Conservation (phyloP, 2,797 vertebrate genomes). For the Cynodonichthys magdalenae region DNA sequence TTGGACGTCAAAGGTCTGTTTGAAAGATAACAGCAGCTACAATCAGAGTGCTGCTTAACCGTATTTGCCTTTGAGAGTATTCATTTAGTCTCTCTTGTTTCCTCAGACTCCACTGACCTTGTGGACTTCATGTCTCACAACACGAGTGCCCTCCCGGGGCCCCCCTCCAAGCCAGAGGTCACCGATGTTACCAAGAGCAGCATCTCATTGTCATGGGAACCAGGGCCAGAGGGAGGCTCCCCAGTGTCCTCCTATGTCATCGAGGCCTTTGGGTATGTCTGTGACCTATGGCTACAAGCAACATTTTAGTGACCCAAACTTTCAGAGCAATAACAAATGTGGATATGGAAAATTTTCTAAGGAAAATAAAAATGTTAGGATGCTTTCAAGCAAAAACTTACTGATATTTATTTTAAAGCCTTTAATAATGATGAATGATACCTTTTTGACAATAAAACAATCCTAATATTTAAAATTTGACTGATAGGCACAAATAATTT, state of each 20-base stretch:
- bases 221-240: slow-evolving; percentile 85
- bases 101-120: slow-evolving; percentile 88
- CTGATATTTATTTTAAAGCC: slow-evolving; percentile 1
- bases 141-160: slow-evolving; percentile 88
- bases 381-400: slow-evolving; percentile 12
- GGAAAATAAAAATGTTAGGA: slow-evolving; percentile 14
- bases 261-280: slow-evolving; percentile 95
- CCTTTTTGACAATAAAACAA: slow-evolving; percentile 17
- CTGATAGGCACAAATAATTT: slow-evolving; percentile 1
- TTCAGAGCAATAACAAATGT: slow-evolving; percentile 65
- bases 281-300: slow-evolving; percentile 59
- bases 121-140: slow-evolving; percentile 89
- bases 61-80: slow-evolving; percentile 7
- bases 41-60: slow-evolving; percentile 2
- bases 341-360: slow-evolving; percentile 24
- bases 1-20: slow-evolving; percentile 90
- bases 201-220: slow-evolving; percentile 95
- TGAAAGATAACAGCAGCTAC: slow-evolving; percentile 9
- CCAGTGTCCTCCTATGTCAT: slow-evolving; percentile 93
- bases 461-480: slow-evolving; percentile 15
- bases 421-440: slow-evolving; percentile 1
- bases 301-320: slow-evolving; percentile 68
- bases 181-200: slow-evolving; percentile 95
- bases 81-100: slow-evolving; percentile 30
- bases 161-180: slow-evolving; percentile 94